These are phyloP conservation scores for Aphelocoma coerulescens DNA, from an alignment of 2,113 vertebrate genomes.

Conservation along the genomic window DNA sequence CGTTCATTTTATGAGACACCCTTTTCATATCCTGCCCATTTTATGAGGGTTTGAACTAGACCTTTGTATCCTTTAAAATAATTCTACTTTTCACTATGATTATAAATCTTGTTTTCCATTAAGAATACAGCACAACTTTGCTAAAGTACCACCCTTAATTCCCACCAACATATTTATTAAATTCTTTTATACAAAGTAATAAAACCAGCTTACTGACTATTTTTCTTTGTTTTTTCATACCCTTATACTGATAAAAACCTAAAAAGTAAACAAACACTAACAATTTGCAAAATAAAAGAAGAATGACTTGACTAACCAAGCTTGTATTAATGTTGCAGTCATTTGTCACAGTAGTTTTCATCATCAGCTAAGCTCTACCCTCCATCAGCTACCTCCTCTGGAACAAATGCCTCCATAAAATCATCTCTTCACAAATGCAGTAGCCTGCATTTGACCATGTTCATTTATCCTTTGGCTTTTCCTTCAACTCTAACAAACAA, in stretches of 20 bases:
- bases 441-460: neutral
- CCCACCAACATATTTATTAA: neutral
- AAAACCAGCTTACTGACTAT: neutral
- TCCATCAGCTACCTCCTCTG: neutral
- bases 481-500: neutral
- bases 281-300: neutral
- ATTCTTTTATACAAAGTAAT: neutral
- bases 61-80: neutral
- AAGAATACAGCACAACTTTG: neutral
- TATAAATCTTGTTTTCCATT: neutral
- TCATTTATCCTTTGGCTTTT: neutral
- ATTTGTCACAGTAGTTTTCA: neutral
- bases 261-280: neutral
- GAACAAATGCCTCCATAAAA: neutral
- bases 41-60: neutral
- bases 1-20: neutral
- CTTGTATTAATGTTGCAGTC: neutral
- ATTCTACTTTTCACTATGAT: neutral
- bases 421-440: neutral
- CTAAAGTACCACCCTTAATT: neutral
- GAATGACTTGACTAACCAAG: neutral
- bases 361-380: neutral
- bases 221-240: neutral
- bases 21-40: neutral
- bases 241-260: neutral